Percentiles rank a stretch among this genome's conserved stretches.
These are phyloP conservation scores for Drosophila mayri DNA, from an alignment of 1,140 invertebrate genomes.

Conservation along the genomic window DNA sequence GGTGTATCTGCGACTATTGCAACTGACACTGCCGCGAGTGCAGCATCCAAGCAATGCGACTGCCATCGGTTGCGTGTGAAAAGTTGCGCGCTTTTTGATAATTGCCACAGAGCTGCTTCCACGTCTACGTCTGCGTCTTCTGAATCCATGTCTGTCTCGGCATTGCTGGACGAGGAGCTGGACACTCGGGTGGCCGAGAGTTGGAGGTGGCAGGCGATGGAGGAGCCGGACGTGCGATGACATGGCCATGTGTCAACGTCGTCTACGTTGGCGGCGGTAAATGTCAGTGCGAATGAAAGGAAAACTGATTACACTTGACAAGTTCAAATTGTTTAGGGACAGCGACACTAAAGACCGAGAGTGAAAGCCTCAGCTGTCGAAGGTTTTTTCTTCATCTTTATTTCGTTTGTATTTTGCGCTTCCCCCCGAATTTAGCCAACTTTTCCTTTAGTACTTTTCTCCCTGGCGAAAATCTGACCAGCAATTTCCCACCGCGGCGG, in stretches of 20 bases:
- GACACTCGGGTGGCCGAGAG: constrained; percentile 6
- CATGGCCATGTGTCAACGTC: constrained; percentile 75
- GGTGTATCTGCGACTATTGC: constrained; percentile 58
- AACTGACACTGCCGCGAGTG: constrained; percentile 32
- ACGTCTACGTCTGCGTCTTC: constrained; percentile 15
- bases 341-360: constrained; percentile 55
- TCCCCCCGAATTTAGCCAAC: constrained; percentile 7
- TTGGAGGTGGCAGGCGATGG: constrained; percentile 6
- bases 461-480: constrained; percentile 20
- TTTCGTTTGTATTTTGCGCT: constrained; percentile 11
- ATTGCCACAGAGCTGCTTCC: constrained; percentile 56
- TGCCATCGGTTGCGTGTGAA: constrained; percentile 66
- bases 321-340: constrained; percentile 78
- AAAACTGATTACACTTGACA: constrained; percentile 82
- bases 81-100: constrained; percentile 81
- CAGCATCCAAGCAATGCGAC: constrained; percentile 37
- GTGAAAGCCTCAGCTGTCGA: constrained; percentile 67
- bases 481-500: constrained; percentile 34
- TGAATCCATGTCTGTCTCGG: constrained; percentile 16
- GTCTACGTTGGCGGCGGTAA: constrained; percentile 56
- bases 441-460: constrained; percentile 5
- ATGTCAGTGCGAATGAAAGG: constrained; percentile 76
- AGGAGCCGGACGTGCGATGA: constrained; percentile 41
- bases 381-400: constrained; percentile 29
- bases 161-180: constrained; percentile 10